Evolutionary conservation across 2,888 invertebrate species (phyloP), one percentile per base, ranked within the genome.

Genomic region (Phyto melanocephala): DNA sequence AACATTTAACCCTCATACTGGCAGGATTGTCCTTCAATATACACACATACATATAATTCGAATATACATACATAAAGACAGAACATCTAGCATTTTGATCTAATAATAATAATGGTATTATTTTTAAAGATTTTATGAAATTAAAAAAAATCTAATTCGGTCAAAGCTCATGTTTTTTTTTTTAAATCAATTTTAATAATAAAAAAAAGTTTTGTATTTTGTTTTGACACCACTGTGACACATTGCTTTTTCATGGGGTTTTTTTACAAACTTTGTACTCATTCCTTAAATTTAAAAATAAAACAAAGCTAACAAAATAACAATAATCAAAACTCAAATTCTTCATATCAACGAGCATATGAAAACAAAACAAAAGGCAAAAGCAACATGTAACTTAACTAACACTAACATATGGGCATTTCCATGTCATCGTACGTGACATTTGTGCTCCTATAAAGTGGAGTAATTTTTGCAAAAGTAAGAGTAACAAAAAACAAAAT

Each of bases 361-460:
- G 22, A 58, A 42, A 77, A 42, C 24, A 68, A n/a, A n/a, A 68
- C 33, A 68, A 68, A 62, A 60, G 15, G n/a, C 20, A 33, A 68
- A 68, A 77, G 60, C 76, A 77, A 77, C 76, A 60, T 68, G 76
- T 77, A 68, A 67, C 42, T 56, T 20, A 72, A 62, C 47, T 56
- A 56, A 60, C 60, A 60, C n/a, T n/a, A n/a, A n/a, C n/a, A n/a
- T n/a, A n/a, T n/a, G n/a, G n/a, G n/a, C n/a, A n/a, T n/a, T n/a
- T n/a, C n/a, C n/a, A n/a, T n/a, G n/a, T n/a, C n/a, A n/a, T n/a
- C n/a, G n/a, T n/a, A n/a, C n/a, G n/a, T n/a, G n/a, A n/a, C n/a
- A n/a, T n/a, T n/a, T n/a, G n/a, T n/a, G n/a, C n/a, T n/a, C n/a
- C n/a, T n/a, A n/a, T n/a, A n/a, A n/a, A n/a, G n/a, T n/a, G n/a